phyloP scores from a whole-genome alignment of 2,113 vertebrate species.

The Columba janthina region DNA sequence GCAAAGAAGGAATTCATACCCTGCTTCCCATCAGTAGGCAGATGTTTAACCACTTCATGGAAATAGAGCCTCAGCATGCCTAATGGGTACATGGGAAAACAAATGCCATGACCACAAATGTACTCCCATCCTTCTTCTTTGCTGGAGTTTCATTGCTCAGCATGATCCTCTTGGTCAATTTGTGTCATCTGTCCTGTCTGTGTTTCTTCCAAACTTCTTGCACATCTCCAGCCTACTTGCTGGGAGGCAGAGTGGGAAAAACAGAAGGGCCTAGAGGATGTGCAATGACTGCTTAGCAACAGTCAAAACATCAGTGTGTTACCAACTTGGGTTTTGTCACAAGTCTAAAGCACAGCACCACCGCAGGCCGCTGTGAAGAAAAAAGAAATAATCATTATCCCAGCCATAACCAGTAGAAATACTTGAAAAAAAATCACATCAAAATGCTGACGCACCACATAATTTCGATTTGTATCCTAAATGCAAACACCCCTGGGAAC shows the following conservation, averaged over 20 bases:
- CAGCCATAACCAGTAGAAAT: background rate
- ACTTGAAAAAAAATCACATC: background rate
- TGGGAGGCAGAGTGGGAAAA: background rate
- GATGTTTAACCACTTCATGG: background rate
- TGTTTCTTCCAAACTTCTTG: background rate
- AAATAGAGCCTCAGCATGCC: fast-evolving
- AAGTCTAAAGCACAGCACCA: background rate
- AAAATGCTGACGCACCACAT: background rate
- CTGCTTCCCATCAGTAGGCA: background rate
- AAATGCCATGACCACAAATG: background rate
- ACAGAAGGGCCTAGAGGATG: background rate
- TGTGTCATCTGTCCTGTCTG: background rate
- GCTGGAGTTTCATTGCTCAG: background rate
- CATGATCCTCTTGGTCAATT: background rate
- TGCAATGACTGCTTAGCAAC: background rate
- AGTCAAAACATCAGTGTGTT: background rate
- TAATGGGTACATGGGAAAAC: background rate
- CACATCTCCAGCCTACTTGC: background rate
- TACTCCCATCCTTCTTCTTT: background rate
- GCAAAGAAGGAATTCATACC: background rate
- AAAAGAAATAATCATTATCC: background rate
- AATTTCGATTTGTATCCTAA: background rate
- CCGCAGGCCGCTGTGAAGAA: background rate
- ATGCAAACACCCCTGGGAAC: background rate
- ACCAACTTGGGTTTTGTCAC: background rate